Percentiles rank a stretch among this genome's conserved stretches.
phyloP scores from a whole-genome alignment of 2,888 invertebrate species.

The Ceramica pisi region DNA sequence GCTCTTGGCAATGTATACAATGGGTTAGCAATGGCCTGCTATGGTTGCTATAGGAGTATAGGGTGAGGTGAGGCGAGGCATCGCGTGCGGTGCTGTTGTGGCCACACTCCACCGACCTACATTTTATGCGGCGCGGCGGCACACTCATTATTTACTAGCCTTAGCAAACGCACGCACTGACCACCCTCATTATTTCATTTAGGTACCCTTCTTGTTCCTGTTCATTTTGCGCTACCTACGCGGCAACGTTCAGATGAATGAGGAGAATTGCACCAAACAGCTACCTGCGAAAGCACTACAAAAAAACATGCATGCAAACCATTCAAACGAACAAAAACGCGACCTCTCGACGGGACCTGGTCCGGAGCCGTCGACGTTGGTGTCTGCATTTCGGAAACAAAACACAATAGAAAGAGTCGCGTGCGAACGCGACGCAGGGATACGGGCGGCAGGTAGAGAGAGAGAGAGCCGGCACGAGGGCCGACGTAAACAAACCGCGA shows the following conservation, averaged over 20 bases:
- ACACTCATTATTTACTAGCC: constrained; percentile 85
- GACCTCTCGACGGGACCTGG: constrained; percentile 84
- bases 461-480: constrained; percentile 86
- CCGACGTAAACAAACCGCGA: constrained; percentile 90
- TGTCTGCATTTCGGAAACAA: constrained; percentile 90
- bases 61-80: constrained; percentile 77
- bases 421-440: constrained; percentile 87
- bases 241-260: constrained; percentile 72
- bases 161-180: constrained; percentile 79
- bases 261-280: constrained; percentile 72
- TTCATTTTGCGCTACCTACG: constrained; percentile 42
- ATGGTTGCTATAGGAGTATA: too few species aligned
- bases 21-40: constrained; percentile 70
- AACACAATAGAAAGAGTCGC: constrained; percentile 90
- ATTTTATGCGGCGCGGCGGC: constrained; percentile 88
- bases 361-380: constrained; percentile 84
- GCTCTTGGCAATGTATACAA: constrained; percentile 73
- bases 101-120: constrained; percentile 89
- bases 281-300: constrained; percentile 88
- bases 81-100: constrained; percentile 83
- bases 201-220: constrained; percentile 71
- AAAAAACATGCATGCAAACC: constrained; percentile 83
- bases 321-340: constrained; percentile 86
- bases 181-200: constrained; percentile 75
- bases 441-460: constrained; percentile 89